Percentiles rank a stretch among this genome's conserved stretches.
Evolutionary conservation across 2,797 vertebrate genomes (phyloP).

Genomic region (Miichthys miiuy): DNA sequence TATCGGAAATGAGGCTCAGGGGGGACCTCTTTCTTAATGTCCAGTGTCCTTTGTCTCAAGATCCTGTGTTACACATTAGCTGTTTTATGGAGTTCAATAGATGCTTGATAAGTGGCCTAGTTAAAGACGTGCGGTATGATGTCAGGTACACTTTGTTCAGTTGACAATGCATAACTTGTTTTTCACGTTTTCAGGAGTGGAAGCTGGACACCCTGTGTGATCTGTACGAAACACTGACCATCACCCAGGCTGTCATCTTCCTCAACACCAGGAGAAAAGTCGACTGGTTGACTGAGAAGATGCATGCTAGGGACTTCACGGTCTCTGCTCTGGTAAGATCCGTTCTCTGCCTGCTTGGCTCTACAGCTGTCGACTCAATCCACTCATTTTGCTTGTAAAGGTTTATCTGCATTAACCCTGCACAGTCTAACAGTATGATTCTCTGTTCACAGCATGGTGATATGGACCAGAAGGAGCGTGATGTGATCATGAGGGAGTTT

Average conservation of each 20-base stretch:
- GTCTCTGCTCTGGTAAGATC: slow-evolving; percentile 95
- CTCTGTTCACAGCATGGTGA: slow-evolving; percentile 91
- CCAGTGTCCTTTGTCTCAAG: slow-evolving; percentile 89
- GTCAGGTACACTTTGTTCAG: neutral
- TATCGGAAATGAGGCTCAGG: slow-evolving; percentile 84
- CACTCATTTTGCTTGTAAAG: neutral
- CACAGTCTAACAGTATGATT: neutral
- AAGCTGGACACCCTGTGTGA: slow-evolving; percentile 98
- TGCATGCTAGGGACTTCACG: slow-evolving; percentile 97
- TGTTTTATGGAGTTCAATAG: neutral
- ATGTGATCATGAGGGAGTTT: slow-evolving; percentile 99
- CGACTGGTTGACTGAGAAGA: slow-evolving; percentile 99
- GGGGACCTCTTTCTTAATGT: slow-evolving; percentile 99
- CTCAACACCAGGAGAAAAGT: slow-evolving; percentile 99
- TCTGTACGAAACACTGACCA: slow-evolving; percentile 97
- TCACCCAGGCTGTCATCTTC: slow-evolving; percentile 99
- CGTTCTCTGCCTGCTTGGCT: neutral
- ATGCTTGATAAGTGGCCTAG: neutral
- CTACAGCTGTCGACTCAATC: neutral
- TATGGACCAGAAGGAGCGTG: slow-evolving; percentile 99
- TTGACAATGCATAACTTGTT: neutral
- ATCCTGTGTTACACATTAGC: slow-evolving; percentile 87
- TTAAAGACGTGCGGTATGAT: neutral
- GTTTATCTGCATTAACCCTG: neutral
- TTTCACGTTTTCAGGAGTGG: slow-evolving; percentile 89